Base-by-base conservation (phyloP, 1,140 invertebrate genomes). In the Paraescarpia echinospica region DNA sequence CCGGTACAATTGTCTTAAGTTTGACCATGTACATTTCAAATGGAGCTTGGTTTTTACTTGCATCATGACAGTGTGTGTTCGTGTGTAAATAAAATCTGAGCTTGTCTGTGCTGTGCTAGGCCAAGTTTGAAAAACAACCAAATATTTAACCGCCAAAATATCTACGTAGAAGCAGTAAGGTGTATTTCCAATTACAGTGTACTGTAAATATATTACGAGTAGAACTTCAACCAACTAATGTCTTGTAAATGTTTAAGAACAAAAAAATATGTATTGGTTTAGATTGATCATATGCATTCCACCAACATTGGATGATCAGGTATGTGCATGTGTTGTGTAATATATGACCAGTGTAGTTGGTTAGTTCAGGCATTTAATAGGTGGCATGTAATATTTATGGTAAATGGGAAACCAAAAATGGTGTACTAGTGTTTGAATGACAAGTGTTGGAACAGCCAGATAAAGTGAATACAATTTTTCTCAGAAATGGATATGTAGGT, bases 221-320 rank as follows among this genome's bases (percentile, higher is more conserved):
- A 77, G 59, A 77, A 31, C 59, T 77, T 31, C 8, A 31, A 2
- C 59, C 59, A 77, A 22, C 59, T 18, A 77, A 77, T 77, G 59
- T 77, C 59, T 77, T 77, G 59, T 77, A 77, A 22, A 77, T 77
- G 59, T 77, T 77, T 51, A 9, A 51, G 18, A 51, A 77, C 27
- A 77, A 77, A 77, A 6, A 77, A 27, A 27, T 77, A 27, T 77
- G 22, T 77, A 51, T 27, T 5, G 4, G 59, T 77, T 77, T 77
- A 77, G 59, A 77, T 77, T 77, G 59, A 77, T 77, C 59, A 77
- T 77, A 77, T 77, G 59, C 59, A 77, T 77, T 77, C 59, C 59
- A 77, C 27, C 18, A 27, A 77, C 59, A 77, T 77, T 77, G 59
- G 22, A 31, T 77, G 59, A 77, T 77, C 59, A 77, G 59, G 59